phyloP scores from a whole-genome alignment of 2,113 vertebrate species.

The Tychaedon coryphoeus region DNA sequence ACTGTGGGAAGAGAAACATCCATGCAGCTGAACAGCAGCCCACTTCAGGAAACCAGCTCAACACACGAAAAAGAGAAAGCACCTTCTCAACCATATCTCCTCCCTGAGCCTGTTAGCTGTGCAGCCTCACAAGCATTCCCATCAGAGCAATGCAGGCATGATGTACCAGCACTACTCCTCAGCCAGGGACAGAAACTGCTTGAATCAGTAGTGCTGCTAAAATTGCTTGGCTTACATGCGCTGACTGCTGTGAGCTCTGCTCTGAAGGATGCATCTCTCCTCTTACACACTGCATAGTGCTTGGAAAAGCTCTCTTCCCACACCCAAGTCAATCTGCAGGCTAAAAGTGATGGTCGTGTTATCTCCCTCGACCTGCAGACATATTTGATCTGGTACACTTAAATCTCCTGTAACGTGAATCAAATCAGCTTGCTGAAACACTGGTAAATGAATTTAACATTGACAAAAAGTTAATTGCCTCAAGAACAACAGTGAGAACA shows the following conservation, averaged over 20 bases:
- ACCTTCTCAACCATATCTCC: neutral
- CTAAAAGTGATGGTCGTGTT: neutral
- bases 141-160: accelerated
- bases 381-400: neutral
- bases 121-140: neutral
- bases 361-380: neutral
- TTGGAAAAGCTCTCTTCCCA: neutral
- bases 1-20: neutral
- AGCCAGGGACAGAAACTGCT: neutral
- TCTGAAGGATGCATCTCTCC: neutral
- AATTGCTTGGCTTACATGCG: accelerated
- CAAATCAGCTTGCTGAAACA: neutral
- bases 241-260: neutral
- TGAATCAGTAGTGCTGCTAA: neutral
- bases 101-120: neutral
- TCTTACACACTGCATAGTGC: neutral
- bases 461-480: neutral
- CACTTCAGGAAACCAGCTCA: neutral
- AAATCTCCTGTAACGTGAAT: neutral
- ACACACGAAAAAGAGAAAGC: neutral
- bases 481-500: neutral
- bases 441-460: neutral
- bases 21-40: neutral
- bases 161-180: neutral
- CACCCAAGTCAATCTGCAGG: neutral